A percentile compares a stretch with the other conserved stretches of the same genome.
Conservation (phyloP, 2,888 invertebrate genomes). For the Drosophila meridionalis region DNA sequence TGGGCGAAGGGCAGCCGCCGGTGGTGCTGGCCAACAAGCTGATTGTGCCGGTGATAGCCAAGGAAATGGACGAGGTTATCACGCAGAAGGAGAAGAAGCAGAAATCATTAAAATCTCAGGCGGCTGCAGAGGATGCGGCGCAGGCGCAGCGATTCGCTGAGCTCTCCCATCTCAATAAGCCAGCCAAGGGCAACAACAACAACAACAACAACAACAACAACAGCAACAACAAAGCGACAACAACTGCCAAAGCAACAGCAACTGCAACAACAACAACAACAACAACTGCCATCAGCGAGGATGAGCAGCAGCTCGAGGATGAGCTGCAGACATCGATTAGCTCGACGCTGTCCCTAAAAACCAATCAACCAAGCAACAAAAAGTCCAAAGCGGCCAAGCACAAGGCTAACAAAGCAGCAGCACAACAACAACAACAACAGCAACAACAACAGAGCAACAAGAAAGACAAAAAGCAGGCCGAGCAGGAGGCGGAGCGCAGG, state of each 20-base stretch:
- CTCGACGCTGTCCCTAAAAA: slow-evolving; percentile 29
- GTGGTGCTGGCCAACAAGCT: slow-evolving; percentile 82
- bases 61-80: slow-evolving; percentile 81
- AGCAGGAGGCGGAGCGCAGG: slow-evolving; percentile 31
- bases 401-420: slow-evolving; percentile 43
- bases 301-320: slow-evolving; percentile 52
- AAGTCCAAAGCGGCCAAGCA: slow-evolving; percentile 52
- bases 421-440: slow-evolving; percentile 15
- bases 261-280: slow-evolving; percentile 6
- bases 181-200: slow-evolving; percentile 7
- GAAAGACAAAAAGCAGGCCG: slow-evolving; percentile 34
- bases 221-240: slow-evolving; percentile 25
- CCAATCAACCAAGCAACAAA: slow-evolving; percentile 38
- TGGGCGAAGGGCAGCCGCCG: slow-evolving; percentile 64
- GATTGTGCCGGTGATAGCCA: slow-evolving; percentile 85
- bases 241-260: slow-evolving; percentile 6
- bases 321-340: slow-evolving; percentile 37
- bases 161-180: slow-evolving; percentile 64
- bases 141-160: slow-evolving; percentile 59
- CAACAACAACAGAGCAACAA: slow-evolving; percentile 29
- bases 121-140: slow-evolving; percentile 58
- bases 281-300: slow-evolving; percentile 50
- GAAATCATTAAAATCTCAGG: slow-evolving; percentile 54
- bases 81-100: slow-evolving; percentile 74
- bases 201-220: slow-evolving; percentile 9